phyloP scores from a whole-genome alignment of 2,888 invertebrate genomes.

The Chaitophorus viminalis region DNA sequence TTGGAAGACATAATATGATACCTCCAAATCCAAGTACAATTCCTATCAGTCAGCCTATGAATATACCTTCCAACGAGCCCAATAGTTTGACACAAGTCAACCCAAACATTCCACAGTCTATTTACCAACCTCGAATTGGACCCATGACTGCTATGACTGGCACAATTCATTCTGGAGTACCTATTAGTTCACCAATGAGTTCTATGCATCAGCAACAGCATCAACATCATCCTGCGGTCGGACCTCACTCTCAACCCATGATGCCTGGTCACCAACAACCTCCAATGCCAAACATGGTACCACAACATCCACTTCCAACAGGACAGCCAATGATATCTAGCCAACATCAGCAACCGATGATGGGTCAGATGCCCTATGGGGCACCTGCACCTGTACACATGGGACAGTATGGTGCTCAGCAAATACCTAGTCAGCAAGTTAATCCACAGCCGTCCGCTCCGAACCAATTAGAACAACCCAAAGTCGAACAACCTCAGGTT shows the following conservation, averaged over 20 bases:
- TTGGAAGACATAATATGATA: constrained; percentile 36
- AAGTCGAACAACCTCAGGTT: constrained; percentile 72
- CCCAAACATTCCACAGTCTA: constrained; percentile 45
- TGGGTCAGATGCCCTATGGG: constrained; percentile 18
- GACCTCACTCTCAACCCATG: constrained; percentile 23
- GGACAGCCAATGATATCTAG: constrained; percentile 39
- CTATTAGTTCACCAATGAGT: constrained; percentile 44
- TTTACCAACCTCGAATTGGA: constrained; percentile 30
- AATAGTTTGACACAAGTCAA: constrained; percentile 31
- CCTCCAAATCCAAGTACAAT: constrained; percentile 19
- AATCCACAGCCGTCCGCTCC: constrained; percentile 59
- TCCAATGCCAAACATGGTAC: constrained; percentile 25
- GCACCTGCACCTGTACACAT: constrained; percentile 30
- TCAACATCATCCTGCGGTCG: neutral
- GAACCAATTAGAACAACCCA: constrained; percentile 66
- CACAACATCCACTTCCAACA: constrained; percentile 14
- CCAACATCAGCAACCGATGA: constrained; percentile 55
- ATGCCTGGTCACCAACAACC: constrained; percentile 36
- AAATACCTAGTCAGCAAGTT: constrained; percentile 56
- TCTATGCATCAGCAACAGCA: constrained; percentile 31
- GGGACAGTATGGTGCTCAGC: constrained; percentile 35
- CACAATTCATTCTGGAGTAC: constrained; percentile 36
- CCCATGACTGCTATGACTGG: constrained; percentile 6
- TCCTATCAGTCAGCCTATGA: constrained; percentile 33
- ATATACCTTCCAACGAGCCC: constrained; percentile 47